Evolutionary conservation across 2,113 vertebrate genomes (phyloP).

Genomic region (Ciconia maguari): DNA sequence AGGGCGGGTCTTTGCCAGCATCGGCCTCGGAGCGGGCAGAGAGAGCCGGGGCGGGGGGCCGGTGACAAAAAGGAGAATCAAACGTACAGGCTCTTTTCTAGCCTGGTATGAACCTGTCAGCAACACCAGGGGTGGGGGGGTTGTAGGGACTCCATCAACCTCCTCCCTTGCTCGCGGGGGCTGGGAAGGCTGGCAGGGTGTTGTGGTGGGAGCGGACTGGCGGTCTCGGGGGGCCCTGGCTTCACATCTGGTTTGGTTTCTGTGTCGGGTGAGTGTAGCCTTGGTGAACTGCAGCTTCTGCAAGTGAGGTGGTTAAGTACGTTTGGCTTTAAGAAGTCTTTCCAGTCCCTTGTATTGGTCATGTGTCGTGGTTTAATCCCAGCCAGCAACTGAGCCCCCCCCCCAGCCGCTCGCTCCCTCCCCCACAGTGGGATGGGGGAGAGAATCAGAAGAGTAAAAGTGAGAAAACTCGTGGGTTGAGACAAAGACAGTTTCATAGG

Average conservation of each 20-base stretch:
- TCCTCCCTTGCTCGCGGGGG: background rate
- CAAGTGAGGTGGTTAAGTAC: rapidly evolving
- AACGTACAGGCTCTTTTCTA: too few relatives aligned
- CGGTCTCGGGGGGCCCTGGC: background rate
- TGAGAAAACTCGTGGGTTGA: too few relatives aligned
- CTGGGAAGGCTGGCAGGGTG: background rate
- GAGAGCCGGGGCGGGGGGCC: too few relatives aligned
- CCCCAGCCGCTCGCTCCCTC: too few relatives aligned
- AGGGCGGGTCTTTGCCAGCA: background rate
- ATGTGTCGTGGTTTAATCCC: too few relatives aligned
- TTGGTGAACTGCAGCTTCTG: background rate
- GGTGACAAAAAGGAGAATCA: background rate
- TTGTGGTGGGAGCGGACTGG: background rate
- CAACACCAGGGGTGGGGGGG: background rate
- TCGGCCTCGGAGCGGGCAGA: background rate
- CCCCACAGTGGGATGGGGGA: too few relatives aligned
- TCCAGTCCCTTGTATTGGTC: too few relatives aligned
- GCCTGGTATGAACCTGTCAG: background rate
- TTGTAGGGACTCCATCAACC: background rate
- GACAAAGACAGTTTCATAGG: too few relatives aligned
- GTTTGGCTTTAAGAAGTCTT: too few relatives aligned
- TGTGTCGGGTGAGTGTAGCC: background rate
- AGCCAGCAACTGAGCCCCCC: too few relatives aligned
- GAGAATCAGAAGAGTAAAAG: too few relatives aligned
- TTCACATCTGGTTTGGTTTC: rapidly evolving